Evolutionary conservation across 2,888 invertebrate species (phyloP).

Genomic region (Parnassius glacialis): DNA sequence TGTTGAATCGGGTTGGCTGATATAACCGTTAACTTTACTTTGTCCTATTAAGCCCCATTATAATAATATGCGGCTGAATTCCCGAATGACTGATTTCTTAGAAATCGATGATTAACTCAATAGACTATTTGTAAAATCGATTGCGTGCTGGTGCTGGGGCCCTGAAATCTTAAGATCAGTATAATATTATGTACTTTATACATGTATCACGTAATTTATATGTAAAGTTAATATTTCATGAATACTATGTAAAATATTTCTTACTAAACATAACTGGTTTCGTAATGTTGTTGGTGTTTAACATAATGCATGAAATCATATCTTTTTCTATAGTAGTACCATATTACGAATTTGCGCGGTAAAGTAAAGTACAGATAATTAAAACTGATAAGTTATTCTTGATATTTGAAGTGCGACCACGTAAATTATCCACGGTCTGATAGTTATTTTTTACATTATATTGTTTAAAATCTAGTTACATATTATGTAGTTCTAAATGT

Average conservation of each 20-base stretch:
- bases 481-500: no score
- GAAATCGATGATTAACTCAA: background rate
- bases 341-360: slow-evolving; percentile 27
- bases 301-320: slow-evolving; percentile 7
- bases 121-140: background rate
- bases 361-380: background rate
- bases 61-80: no score
- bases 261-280: slow-evolving; percentile 4
- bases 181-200: slow-evolving; percentile 12
- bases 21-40: no score
- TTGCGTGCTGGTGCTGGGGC: slow-evolving; percentile 16
- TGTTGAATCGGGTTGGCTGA: no score
- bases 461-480: no score
- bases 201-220: slow-evolving; percentile 1
- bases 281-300: slow-evolving; percentile 20
- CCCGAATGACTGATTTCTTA: no score
- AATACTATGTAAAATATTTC: slow-evolving; percentile 10
- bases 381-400: background rate
- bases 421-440: background rate
- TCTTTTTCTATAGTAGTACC: slow-evolving; percentile 4
- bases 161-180: slow-evolving; percentile 10
- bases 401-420: background rate
- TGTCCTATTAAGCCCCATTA: no score
- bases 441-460: no score
- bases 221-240: slow-evolving; percentile 15